Conservation (phyloP, 2,888 invertebrate species). For the Scaptodrosophila latifasciaeformis region DNA sequence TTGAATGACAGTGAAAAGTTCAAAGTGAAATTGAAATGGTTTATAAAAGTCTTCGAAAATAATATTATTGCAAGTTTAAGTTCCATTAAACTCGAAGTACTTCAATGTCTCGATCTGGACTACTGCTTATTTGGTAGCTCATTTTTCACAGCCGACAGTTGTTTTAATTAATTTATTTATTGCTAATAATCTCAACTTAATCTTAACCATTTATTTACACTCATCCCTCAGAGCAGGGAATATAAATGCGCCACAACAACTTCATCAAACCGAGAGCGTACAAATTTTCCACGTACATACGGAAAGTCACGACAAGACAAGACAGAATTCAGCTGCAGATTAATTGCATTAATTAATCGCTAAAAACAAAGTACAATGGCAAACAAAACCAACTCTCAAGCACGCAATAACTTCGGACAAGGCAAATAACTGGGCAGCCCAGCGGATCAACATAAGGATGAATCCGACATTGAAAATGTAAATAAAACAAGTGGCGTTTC, state of each 20-base stretch:
- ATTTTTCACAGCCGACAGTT: no score
- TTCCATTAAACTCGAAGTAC: no score
- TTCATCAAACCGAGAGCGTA: constrained; percentile 45
- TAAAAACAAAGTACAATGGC: constrained; percentile 56
- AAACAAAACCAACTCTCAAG: constrained; percentile 45
- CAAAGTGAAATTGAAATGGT: no score
- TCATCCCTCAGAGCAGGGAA: constrained; percentile 25
- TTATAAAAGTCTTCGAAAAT: no score
- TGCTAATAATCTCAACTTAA: constrained; percentile 61
- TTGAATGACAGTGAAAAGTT: no score
- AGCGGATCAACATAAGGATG: no score
- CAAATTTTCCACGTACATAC: constrained; percentile 8
- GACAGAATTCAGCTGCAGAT: constrained; percentile 71
- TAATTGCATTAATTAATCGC: constrained; percentile 75
- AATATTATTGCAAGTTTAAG: no score
- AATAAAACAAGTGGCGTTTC: constrained; percentile 66
- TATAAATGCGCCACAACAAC: constrained; percentile 65
- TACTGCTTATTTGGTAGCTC: no score
- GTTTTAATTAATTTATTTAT: constrained; percentile 58
- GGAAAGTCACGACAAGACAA: constrained; percentile 28
- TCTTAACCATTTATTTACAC: constrained; percentile 58
- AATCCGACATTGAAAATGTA: constrained; percentile 1
- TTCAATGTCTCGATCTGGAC: no score
- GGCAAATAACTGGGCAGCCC: constrained; percentile 25
- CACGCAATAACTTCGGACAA: constrained; percentile 31